Base-by-base conservation (phyloP, 2,888 invertebrate genomes). In the Polyommatus iphigenia region DNA sequence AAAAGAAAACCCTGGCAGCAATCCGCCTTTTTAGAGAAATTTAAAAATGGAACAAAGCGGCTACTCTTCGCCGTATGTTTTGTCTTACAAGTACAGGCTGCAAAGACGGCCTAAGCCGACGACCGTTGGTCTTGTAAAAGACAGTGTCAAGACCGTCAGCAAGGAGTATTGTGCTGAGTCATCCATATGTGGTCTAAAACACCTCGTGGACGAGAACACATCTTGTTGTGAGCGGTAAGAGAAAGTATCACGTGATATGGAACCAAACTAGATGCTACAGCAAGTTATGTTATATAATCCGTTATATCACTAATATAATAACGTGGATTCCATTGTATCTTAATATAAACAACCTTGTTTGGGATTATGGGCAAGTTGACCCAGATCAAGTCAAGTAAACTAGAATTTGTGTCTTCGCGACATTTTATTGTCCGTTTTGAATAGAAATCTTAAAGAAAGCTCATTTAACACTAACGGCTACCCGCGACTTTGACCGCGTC, bases 161-260 rank as follows among this genome's bases (percentile, higher is more conserved):
- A 92, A 85, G 82, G 89, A 93, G 80, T 94, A 94, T 84, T 94
- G 94, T 78, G 83, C 87, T 18, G 93, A 94, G 81, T 93, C 94
- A 10, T 94, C 94, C 1, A 93, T 94, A 62, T 89, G 91, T 80
- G 94, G 94, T 2, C 87, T 94, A 5, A 93, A 93, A 79, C 91
- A 94, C 82, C 86, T 94, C 3, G 94, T 93, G 24, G 86, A 89
- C 81, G 87, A 88, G 13, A 88, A 87, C 54, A 89, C 90, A 62
- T 83, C 92, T 29, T 85, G 83, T 71, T 83, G 90, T 79, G 94
- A 94, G 87, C 91, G 91, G 94, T 94, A 87, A 77, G 83, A 83
- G 84, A 84, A 85, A 85, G 84, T 84, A 81, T 85, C 83, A 83
- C 81, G 82, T 83, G 84, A 83, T 77, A 79, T 78, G 67, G 57